Conservation (phyloP, 2,797 vertebrate genomes). For the Apogon talboti region DNA sequence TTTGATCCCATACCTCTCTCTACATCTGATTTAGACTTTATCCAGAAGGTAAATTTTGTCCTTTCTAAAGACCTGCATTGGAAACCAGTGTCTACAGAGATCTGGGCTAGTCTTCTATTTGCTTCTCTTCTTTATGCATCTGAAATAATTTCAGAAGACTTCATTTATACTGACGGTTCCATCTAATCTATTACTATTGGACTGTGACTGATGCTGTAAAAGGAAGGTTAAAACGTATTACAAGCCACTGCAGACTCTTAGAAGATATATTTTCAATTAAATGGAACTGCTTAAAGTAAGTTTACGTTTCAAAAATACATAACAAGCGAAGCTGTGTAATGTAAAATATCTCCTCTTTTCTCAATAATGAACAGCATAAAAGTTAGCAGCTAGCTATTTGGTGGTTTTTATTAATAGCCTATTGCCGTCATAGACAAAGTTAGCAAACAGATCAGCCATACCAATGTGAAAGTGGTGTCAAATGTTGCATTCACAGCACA, state of each 20-base stretch:
- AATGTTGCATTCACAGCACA: background rate
- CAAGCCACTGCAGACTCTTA: background rate
- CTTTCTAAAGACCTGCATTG: no score
- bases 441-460: background rate
- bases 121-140: no score
- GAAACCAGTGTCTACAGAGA: no score
- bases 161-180: background rate
- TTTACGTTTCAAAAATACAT: background rate
- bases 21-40: background rate
- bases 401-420: no score
- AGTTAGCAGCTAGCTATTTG: background rate
- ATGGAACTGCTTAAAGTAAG: background rate
- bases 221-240: background rate
- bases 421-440: background rate
- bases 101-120: no score
- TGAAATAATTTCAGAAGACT: no score
- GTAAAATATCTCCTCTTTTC: background rate
- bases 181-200: constrained; percentile 11
- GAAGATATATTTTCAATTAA: background rate
- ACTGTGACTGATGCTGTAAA: no score
- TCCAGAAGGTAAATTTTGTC: background rate
- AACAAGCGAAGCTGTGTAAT: background rate
- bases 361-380: background rate
- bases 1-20: no score
- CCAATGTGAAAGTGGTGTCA: background rate